Evolutionary conservation across 2,888 invertebrate genomes (phyloP).

Genomic region (Colletes collaris): DNA sequence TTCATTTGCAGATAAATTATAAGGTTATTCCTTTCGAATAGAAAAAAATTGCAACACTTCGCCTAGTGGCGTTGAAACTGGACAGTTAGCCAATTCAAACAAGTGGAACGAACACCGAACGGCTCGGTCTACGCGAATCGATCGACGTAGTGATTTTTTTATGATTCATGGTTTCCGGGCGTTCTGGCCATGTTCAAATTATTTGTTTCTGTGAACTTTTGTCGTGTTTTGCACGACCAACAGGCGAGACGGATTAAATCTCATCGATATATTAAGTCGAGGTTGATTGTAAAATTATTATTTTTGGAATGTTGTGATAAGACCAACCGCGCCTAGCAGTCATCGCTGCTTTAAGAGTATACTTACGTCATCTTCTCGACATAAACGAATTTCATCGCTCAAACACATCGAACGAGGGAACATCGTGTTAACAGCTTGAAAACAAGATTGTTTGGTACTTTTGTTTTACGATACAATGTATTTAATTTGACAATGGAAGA

Average conservation of each 20-base stretch:
- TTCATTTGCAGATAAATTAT: constrained; percentile 24
- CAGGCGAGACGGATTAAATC: not conserved
- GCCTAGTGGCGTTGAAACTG: constrained; percentile 20
- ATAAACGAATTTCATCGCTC: not conserved
- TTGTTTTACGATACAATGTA: too few species aligned
- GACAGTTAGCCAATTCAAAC: constrained; percentile 24
- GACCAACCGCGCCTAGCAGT: constrained; percentile 23
- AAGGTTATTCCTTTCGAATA: not conserved
- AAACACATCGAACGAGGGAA: too few species aligned
- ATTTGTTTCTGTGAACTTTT: not conserved
- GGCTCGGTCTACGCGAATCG: not conserved
- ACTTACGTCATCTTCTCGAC: constrained; percentile 42
- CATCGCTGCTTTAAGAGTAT: constrained; percentile 46
- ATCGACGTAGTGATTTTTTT: not conserved
- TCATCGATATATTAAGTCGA: constrained; percentile 8
- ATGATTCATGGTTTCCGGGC: not conserved
- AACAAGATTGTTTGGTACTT: too few species aligned
- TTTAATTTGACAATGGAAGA: too few species aligned
- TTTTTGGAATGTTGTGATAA: constrained; percentile 55
- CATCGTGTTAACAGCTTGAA: too few species aligned
- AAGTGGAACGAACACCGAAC: constrained; percentile 5
- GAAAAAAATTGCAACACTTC: constrained; percentile 18
- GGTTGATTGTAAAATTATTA: constrained; percentile 35
- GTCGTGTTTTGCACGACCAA: not conserved
- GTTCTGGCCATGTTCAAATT: not conserved